Percentiles rank a stretch among this genome's conserved stretches.
phyloP scores from a whole-genome alignment of 2,797 vertebrate genomes.

The Anguilla anguilla region DNA sequence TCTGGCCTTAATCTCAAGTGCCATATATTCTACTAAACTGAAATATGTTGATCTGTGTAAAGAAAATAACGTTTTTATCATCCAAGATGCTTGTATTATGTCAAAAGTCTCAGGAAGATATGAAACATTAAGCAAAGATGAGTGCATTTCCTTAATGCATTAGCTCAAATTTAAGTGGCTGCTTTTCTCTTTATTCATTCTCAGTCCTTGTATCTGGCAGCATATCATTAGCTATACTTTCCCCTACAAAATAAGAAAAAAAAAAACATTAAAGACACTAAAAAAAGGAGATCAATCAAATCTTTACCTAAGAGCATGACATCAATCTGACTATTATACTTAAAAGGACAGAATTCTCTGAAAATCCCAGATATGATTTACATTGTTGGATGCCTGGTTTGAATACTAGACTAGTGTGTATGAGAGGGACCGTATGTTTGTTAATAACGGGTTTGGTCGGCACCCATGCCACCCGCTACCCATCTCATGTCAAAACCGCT shows the following conservation, averaged over 20 bases:
- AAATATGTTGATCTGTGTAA: too few relatives aligned
- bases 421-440: neutral
- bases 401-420: neutral
- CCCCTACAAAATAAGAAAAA: conserved; percentile 36
- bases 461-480: neutral
- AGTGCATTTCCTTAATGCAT: neutral
- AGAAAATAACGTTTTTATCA: too few relatives aligned
- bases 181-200: neutral
- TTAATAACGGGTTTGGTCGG: neutral
- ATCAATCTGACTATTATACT: conserved; percentile 41
- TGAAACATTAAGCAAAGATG: neutral
- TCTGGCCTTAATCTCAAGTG: too few relatives aligned
- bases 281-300: conserved; percentile 49
- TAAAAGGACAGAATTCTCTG: conserved; percentile 25
- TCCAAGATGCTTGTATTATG: too few relatives aligned
- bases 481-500: neutral
- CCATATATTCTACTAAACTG: too few relatives aligned
- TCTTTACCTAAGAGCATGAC: conserved; percentile 48
- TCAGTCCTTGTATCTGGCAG: neutral
- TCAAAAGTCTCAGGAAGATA: neutral
- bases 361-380: neutral
- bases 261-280: conserved; percentile 43
- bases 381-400: too few relatives aligned
- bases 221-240: conserved; percentile 41
- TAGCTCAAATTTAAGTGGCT: neutral